Base-by-base conservation (phyloP, 1,140 invertebrate species). In the Drosophila nasuta region DNA sequence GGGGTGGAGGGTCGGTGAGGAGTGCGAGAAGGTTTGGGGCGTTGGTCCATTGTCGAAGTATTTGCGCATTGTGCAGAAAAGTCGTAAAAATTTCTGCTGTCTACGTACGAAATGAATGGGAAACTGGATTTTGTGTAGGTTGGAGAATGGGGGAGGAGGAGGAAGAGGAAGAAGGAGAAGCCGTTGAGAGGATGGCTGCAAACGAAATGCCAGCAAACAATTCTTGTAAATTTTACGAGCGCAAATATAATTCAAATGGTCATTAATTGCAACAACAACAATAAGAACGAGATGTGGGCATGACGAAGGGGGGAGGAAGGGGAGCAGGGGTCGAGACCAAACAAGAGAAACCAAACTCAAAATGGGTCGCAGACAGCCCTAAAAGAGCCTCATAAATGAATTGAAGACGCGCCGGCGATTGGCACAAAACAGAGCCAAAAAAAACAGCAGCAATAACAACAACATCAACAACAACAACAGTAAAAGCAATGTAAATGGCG, bases 161-260 rank as follows among this genome's bases (percentile, higher is more conserved):
- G 52, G 7, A 33, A 0, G 33, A 33, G 6, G 30, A 8, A 7
- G 33, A 8, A 33, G 35, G 35, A 2, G 35, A 2, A 10, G 35
- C 28, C 28, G 11, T 56, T 72, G 51, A 54, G 56, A 49, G 51
- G 43, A 57, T 48, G 20, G 13, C 48, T 46, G 65, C 60, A 56
- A 56, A 41, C 62, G 72, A 67, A 72, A 67, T 76, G 70, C 70
- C 78, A 75, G 79, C 79, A 77, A 82, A 79, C 81, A 79, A 87
- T 91, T 91, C 81, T 91, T 91, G 88, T 91, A 91, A 91, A 91
- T 81, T 91, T 91, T 91, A 91, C 83, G 88, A 91, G 89, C 88
- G 71, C 88, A 91, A 91, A 91, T 91, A 91, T 91, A 91, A 91
- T 91, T 91, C 88, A 91, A 91, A 91, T 86, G 88, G 81, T 71